Conservation (phyloP, 2,797 vertebrate genomes). For the Champsocephalus gunnari region DNA sequence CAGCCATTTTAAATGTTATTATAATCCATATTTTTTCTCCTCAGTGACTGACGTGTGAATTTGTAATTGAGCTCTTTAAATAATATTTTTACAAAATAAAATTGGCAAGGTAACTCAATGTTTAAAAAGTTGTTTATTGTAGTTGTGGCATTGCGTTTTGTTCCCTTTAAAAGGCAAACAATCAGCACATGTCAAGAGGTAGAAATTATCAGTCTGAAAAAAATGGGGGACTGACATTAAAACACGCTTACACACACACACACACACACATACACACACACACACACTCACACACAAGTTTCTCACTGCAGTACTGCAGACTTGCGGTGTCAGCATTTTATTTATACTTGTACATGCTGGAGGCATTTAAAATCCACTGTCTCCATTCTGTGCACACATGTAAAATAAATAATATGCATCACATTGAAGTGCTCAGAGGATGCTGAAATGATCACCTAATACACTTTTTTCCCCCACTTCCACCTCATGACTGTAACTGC, state of each 20-base stretch:
- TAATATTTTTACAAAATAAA: neutral
- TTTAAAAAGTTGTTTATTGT: constrained; percentile 80
- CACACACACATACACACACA: constrained; percentile 3
- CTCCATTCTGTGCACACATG: constrained; percentile 26
- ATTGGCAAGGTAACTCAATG: neutral
- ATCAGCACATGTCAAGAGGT: constrained; percentile 85
- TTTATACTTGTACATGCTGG: constrained; percentile 30
- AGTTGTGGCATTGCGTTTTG: constrained; percentile 68
- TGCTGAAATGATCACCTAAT: constrained; percentile 17
- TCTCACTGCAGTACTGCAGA: constrained; percentile 33
- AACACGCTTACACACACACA: constrained; percentile 6
- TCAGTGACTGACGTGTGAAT: no score
- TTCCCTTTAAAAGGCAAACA: constrained; percentile 75
- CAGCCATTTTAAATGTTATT: neutral
- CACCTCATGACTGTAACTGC: constrained; percentile 56
- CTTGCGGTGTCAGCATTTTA: constrained; percentile 14
- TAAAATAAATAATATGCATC: constrained; percentile 72
- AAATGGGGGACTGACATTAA: constrained; percentile 42
- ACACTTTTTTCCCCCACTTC: constrained; percentile 30
- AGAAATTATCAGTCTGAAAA: constrained; percentile 77
- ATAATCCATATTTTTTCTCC: neutral
- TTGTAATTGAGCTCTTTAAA: neutral
- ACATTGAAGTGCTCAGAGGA: constrained; percentile 21
- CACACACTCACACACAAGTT: neutral
- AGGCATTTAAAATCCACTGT: constrained; percentile 7